These are phyloP conservation scores for Zaprionus taronus DNA, from an alignment of 1,140 invertebrate species.

Conservation along the genomic window DNA sequence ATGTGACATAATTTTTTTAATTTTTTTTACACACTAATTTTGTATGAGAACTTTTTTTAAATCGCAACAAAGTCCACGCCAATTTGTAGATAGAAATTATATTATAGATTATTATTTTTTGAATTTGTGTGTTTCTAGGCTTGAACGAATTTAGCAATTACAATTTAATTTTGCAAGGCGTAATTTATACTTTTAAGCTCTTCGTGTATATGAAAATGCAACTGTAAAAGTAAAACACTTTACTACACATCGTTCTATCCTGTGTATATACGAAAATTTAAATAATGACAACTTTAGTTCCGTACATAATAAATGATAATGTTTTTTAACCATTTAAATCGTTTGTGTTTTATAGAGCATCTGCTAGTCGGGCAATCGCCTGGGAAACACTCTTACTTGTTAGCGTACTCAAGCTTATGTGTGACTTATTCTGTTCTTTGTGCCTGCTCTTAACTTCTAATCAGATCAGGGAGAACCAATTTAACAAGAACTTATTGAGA, in stretches of 20 bases:
- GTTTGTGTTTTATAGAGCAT: neutral
- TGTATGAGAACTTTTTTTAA: slow-evolving; percentile 30
- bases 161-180: slow-evolving; percentile 24
- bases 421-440: neutral
- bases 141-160: slow-evolving; percentile 48
- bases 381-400: neutral
- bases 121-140: slow-evolving; percentile 23
- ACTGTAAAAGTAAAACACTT: slow-evolving; percentile 16
- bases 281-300: slow-evolving; percentile 14
- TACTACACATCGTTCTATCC: neutral
- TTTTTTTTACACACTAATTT: slow-evolving; percentile 42
- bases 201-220: slow-evolving; percentile 3
- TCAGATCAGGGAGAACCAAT: slow-evolving; percentile 25
- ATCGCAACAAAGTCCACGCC: neutral
- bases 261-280: slow-evolving; percentile 21
- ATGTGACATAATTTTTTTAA: slow-evolving; percentile 24
- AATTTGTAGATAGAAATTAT: slow-evolving; percentile 18
- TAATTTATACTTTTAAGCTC: slow-evolving; percentile 31
- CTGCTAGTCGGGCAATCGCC: neutral
- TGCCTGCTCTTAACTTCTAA: slow-evolving; percentile 3
- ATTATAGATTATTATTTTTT: slow-evolving; percentile 23
- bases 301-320: slow-evolving; percentile 9
- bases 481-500: slow-evolving; percentile 21
- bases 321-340: slow-evolving; percentile 5
- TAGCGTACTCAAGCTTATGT: neutral